Conservation (phyloP, 2,888 invertebrate genomes). For the Rhamphomyia laevipes region DNA sequence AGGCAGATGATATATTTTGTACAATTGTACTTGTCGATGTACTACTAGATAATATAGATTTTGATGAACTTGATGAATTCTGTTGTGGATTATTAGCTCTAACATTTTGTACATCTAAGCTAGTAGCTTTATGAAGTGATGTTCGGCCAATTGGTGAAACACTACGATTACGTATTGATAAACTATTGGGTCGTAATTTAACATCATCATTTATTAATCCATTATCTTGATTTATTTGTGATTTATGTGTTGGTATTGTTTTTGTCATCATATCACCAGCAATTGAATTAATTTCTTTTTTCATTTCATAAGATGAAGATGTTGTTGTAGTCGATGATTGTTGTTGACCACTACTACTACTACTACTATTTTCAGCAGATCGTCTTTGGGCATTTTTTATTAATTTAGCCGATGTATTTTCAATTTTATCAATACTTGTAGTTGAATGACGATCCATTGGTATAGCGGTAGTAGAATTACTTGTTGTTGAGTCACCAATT, state of each 20-base stretch:
- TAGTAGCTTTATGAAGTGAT: constrained; percentile 2
- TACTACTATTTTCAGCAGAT: neutral
- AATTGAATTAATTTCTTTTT: neutral
- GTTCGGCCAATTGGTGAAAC: constrained; percentile 25
- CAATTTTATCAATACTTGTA: constrained; percentile 11
- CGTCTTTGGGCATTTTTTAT: neutral
- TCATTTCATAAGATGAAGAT: neutral
- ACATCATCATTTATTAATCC: constrained; percentile 23
- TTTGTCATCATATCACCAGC: constrained; percentile 12
- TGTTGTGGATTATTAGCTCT: constrained; percentile 7
- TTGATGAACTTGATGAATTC: neutral
- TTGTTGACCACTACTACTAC: constrained; percentile 8
- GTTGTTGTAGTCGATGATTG: constrained; percentile 9
- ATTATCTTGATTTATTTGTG: constrained; percentile 9
- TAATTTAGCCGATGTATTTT: constrained; percentile 8
- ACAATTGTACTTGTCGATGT: constrained; percentile 5
- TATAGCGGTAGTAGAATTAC: constrained; percentile 4
- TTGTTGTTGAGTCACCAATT: neutral
- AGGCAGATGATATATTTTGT: constrained; percentile 4
- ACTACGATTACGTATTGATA: constrained; percentile 31
- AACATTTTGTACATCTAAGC: neutral
- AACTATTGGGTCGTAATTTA: constrained; percentile 29
- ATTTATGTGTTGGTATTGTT: constrained; percentile 9
- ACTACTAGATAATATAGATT: constrained; percentile 8
- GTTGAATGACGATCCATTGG: no score